These are phyloP conservation scores for Habroteleia sp. DNA, from an alignment of 2,888 invertebrate genomes.

Conservation along the genomic window DNA sequence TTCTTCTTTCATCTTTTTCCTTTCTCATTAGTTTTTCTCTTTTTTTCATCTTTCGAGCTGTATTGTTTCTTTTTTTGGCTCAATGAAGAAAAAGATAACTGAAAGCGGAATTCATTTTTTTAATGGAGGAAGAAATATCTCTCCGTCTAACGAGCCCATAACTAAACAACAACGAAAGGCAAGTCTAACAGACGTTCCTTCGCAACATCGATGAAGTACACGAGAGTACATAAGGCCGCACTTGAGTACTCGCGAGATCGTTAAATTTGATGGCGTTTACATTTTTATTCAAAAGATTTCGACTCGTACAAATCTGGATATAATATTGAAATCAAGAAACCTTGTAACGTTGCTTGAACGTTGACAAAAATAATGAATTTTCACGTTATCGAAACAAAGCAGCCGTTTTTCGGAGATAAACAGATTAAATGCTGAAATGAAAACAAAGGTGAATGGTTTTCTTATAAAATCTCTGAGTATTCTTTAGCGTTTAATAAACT, in stretches of 20 bases:
- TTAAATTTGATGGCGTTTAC: conserved; percentile 71
- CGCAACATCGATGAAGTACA: conserved; percentile 10
- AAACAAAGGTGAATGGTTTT: not conserved
- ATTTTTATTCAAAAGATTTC: conserved; percentile 63
- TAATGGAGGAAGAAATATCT: conserved; percentile 76
- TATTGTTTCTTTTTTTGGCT: conserved; percentile 10
- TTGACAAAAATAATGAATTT: conserved; percentile 1
- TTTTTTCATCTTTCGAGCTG: not conserved
- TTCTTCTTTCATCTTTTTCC: not conserved
- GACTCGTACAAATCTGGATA: conserved; percentile 12
- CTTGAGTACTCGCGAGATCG: conserved; percentile 56
- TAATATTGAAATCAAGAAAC: conserved; percentile 22
- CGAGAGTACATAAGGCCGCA: not conserved
- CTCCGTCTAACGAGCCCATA: conserved; percentile 70
- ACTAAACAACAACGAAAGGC: conserved; percentile 68
- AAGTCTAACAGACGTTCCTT: conserved; percentile 3
- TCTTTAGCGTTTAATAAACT: too few species aligned
- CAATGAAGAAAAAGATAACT: conserved; percentile 20
- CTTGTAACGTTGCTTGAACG: conserved; percentile 6
- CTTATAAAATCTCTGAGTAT: too few species aligned
- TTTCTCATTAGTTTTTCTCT: not conserved
- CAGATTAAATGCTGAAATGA: not conserved
- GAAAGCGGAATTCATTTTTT: conserved; percentile 75
- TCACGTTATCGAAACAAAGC: conserved; percentile 14
- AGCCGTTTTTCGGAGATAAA: not conserved